Percentiles rank a stretch among this genome's conserved stretches.
These are phyloP conservation scores for Felis chaus DNA, from an alignment of 2,113 vertebrate genomes.

Conservation along the genomic window DNA sequence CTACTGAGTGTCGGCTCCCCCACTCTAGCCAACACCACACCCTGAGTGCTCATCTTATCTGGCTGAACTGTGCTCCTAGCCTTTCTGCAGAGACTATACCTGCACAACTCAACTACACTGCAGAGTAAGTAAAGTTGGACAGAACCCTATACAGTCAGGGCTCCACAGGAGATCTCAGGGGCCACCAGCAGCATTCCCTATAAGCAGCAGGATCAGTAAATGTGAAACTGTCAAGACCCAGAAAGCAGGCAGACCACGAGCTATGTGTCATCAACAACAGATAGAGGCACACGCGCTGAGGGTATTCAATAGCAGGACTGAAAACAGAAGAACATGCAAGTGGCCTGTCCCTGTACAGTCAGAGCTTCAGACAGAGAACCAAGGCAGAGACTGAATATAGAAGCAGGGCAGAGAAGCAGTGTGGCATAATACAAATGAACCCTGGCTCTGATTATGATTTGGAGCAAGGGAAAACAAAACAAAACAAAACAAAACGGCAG, in stretches of 20 bases:
- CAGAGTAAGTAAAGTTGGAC: neutral
- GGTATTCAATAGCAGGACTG: neutral
- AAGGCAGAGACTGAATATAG: neutral
- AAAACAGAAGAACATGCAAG: neutral
- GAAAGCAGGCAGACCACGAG: neutral
- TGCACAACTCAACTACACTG: neutral
- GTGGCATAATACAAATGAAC: neutral
- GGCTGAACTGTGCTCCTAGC: neutral
- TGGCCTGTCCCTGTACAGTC: neutral
- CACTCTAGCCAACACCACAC: neutral
- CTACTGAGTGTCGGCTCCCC: neutral
- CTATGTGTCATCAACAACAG: neutral
- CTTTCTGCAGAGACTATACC: neutral
- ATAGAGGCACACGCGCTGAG: neutral
- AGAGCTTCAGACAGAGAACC: neutral
- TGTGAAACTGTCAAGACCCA: neutral
- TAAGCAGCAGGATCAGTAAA: neutral
- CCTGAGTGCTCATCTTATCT: neutral
- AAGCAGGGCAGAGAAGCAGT: neutral
- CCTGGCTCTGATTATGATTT: neutral
- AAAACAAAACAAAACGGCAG: neutral
- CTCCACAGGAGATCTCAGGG: neutral
- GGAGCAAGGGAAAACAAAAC: neutral
- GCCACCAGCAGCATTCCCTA: neutral
- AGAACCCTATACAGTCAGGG: neutral